A percentile compares a stretch with the other conserved stretches of the same genome.
Conservation (phyloP, 2,113 vertebrate genomes). For the Theristicus caerulescens region DNA sequence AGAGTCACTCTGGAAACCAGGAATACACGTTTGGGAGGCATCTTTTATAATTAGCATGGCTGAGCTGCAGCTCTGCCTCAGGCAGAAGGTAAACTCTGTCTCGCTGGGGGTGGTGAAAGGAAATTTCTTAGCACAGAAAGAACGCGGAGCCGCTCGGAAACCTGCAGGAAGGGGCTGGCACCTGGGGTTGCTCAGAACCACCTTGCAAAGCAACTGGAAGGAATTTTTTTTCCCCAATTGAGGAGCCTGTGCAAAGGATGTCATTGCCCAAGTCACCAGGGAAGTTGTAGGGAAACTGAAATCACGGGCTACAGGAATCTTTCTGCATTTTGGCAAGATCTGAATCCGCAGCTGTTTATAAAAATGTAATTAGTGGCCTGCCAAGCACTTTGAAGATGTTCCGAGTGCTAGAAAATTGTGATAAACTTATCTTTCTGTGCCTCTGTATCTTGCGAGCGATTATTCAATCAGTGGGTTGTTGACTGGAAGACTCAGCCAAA, state of each 20-base stretch:
- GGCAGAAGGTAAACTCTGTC: constrained; percentile 34
- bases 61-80: constrained; percentile 39
- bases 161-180: constrained; percentile 12
- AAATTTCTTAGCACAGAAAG: constrained; percentile 15
- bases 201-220: not conserved
- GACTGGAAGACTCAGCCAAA: constrained; percentile 37
- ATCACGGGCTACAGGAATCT: not conserved
- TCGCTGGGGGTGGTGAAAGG: constrained; percentile 27
- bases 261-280: not conserved
- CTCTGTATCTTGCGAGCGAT: not conserved
- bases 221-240: not conserved
- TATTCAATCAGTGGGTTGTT: constrained; percentile 33
- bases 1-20: constrained; percentile 54
- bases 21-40: constrained; percentile 62
- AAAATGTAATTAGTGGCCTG: constrained; percentile 33
- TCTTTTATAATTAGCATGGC: constrained; percentile 59
- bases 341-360: not conserved
- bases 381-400: constrained; percentile 25
- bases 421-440: constrained; percentile 24
- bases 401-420: constrained; percentile 24
- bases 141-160: not conserved
- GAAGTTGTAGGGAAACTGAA: not conserved
- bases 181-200: not conserved
- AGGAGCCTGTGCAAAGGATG: not conserved
- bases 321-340: not conserved